These are phyloP conservation scores for Phalera bucephala DNA, from an alignment of 2,888 invertebrate species.

Conservation along the genomic window DNA sequence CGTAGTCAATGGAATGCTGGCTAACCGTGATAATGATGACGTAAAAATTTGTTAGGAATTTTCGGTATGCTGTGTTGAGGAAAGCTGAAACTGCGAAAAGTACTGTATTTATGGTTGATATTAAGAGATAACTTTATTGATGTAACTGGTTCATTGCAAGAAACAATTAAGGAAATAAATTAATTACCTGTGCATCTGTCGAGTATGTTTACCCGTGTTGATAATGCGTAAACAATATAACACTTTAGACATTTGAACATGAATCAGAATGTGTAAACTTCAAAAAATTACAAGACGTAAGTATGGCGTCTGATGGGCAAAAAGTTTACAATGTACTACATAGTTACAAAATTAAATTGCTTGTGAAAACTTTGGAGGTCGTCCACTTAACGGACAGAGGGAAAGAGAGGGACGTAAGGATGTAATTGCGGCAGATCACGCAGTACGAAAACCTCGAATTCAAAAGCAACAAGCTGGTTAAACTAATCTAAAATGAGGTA, in stretches of 20 bases:
- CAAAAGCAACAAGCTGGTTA: conserved; percentile 22
- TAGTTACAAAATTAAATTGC: conserved; percentile 23
- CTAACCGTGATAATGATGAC: conserved; percentile 57
- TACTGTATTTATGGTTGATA: too few relatives aligned
- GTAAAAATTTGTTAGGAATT: conserved; percentile 31
- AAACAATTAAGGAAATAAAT: too few relatives aligned
- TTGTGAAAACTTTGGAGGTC: conserved; percentile 45
- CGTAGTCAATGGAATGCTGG: conserved; percentile 50
- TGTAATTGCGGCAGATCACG: conserved; percentile 40
- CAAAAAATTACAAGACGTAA: background rate
- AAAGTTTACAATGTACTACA: background rate
- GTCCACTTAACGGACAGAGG: conserved; percentile 39
- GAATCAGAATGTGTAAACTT: too few relatives aligned
- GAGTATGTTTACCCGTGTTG: too few relatives aligned
- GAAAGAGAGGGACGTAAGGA: conserved; percentile 42
- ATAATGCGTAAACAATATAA: too few relatives aligned
- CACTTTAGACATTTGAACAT: too few relatives aligned
- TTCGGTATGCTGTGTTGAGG: conserved; percentile 25
- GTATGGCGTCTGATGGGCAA: background rate
- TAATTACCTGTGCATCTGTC: too few relatives aligned
- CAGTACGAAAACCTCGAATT: conserved; percentile 25
- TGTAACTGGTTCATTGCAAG: too few relatives aligned
- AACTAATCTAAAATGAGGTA: conserved; percentile 14
- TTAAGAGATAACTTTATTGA: too few relatives aligned
- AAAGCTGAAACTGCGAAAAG: conserved; percentile 19